Percentiles rank a stretch among this genome's conserved stretches.
These are phyloP conservation scores for Euura saliciscinereae DNA, from an alignment of 1,140 invertebrate species.

Conservation along the genomic window DNA sequence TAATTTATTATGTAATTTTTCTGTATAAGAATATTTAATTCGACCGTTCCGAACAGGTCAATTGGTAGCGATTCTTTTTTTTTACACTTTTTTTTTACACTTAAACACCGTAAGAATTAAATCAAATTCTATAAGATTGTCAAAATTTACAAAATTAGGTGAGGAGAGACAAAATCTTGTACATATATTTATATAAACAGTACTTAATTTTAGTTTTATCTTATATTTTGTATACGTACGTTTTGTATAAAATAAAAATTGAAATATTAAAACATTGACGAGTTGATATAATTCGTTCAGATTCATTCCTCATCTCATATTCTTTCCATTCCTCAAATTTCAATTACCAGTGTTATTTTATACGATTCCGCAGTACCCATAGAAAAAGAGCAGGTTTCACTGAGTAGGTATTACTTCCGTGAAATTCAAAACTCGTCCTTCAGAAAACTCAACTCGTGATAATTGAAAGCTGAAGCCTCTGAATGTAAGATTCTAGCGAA, in stretches of 20 bases:
- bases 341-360: too few species aligned
- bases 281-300: too few species aligned
- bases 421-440: too few species aligned
- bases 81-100: neutral
- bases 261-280: conserved; percentile 14
- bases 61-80: neutral
- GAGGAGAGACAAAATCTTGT: neutral
- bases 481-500: too few species aligned
- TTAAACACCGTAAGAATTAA: neutral
- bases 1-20: conserved; percentile 10
- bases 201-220: conserved; percentile 6
- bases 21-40: conserved; percentile 9
- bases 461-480: too few species aligned
- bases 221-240: conserved; percentile 25
- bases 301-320: too few species aligned
- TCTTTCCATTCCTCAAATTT: too few species aligned
- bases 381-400: too few species aligned
- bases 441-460: too few species aligned
- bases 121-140: neutral
- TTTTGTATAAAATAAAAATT: conserved; percentile 30
- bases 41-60: conserved; percentile 2
- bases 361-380: too few species aligned
- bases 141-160: conserved; percentile 14
- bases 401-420: too few species aligned
- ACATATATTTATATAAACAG: conserved; percentile 18